Percentiles rank a stretch among this genome's conserved stretches.
Evolutionary conservation across 2,797 vertebrate genomes (phyloP).

Genomic region (Coregonus sp.): DNA sequence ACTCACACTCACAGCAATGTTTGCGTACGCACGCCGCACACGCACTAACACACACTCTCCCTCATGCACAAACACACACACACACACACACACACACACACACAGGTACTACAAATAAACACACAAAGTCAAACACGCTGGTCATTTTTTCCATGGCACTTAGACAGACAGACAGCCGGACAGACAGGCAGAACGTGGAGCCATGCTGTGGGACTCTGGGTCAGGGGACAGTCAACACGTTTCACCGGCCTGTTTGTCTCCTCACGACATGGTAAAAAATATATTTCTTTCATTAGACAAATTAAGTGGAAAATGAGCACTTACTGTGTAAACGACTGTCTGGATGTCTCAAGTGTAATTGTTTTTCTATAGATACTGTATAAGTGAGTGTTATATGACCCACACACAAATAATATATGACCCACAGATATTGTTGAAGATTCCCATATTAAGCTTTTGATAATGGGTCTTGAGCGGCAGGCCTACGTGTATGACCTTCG

Average conservation of each 20-base stretch:
- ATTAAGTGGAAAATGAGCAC: neutral
- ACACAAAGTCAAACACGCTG: conserved; percentile 2
- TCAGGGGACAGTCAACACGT: conserved; percentile 34
- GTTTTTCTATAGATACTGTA: neutral
- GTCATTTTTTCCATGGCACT: neutral
- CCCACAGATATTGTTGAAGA: neutral
- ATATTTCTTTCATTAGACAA: neutral
- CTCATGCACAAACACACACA: neutral
- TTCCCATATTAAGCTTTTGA: neutral
- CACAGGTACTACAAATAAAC: conserved; percentile 4
- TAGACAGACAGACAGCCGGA: conserved; percentile 23
- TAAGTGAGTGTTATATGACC: neutral
- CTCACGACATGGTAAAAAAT: neutral
- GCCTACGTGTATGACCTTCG: neutral
- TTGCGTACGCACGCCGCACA: neutral
- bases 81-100: neutral
- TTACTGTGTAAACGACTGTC: neutral
- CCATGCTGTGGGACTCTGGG: conserved; percentile 21
- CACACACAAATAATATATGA: neutral
- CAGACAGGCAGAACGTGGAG: conserved; percentile 26
- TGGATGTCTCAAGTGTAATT: neutral
- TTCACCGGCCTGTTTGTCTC: conserved; percentile 42
- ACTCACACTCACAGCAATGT: conserved; percentile 11
- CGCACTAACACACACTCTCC: conserved; percentile 24
- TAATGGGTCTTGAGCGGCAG: neutral